Evolutionary conservation across 2,113 vertebrate genomes (phyloP).

Genomic region (Nesogale talazaci): DNA sequence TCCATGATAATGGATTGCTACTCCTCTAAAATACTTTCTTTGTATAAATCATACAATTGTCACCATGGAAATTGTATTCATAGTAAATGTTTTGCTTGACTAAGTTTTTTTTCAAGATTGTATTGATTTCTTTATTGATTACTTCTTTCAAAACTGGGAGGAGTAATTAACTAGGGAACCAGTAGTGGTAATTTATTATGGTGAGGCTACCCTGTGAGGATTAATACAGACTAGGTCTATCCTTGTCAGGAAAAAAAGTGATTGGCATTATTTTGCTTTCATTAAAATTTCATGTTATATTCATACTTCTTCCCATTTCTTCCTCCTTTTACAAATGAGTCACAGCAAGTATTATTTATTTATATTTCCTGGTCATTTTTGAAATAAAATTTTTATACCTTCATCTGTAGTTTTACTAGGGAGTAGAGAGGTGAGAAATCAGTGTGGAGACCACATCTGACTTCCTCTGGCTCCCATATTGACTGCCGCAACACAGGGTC

Average conservation of each 20-base stretch:
- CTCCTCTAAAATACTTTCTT: background rate
- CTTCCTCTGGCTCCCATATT: too few relatives aligned
- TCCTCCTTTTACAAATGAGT: background rate
- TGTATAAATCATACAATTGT: background rate
- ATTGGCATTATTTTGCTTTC: background rate
- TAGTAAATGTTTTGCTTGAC: background rate
- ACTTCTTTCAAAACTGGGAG: constrained; percentile 12
- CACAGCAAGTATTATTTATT: background rate
- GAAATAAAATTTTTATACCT: background rate
- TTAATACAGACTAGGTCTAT: background rate
- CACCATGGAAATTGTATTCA: background rate
- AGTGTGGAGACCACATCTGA: too few relatives aligned
- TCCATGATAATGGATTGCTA: background rate
- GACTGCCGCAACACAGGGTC: too few relatives aligned
- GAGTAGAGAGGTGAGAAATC: too few relatives aligned
- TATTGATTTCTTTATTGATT: constrained; percentile 44
- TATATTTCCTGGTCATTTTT: constrained; percentile 24
- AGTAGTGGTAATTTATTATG: background rate
- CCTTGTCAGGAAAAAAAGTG: background rate
- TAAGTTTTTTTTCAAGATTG: constrained; percentile 18
- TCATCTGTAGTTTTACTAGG: background rate
- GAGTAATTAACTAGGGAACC: background rate
- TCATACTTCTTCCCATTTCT: background rate
- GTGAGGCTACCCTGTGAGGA: background rate
- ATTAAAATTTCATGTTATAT: too few relatives aligned